Base-by-base conservation (phyloP, 1,140 invertebrate species). In the Drosophila punjabiensis region DNA sequence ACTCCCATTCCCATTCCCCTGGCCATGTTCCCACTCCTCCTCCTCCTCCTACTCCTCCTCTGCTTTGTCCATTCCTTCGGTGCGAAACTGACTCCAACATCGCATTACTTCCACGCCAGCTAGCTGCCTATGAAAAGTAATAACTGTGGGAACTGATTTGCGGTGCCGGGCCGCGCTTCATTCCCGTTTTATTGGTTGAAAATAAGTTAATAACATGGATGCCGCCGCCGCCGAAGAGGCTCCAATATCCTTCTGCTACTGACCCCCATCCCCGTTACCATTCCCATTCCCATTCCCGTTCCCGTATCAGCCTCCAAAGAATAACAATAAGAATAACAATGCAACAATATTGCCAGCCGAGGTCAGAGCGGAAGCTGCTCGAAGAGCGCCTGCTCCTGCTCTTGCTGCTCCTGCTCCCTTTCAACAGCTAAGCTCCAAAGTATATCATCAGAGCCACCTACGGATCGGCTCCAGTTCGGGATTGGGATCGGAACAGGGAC, bases 161-260 rank as follows among this genome's bases (percentile, higher is more conserved):
- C 65, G 73, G 63, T 70, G 79, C 63, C 47, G 50, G 10, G 70
- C 71, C 73, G 50, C 63, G 77, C 81, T 82, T 82, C 74, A 88
- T 88, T 88, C 84, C 84, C 85, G 85, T 86, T 92, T 92, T 92
- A 92, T 87, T 92, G 90, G 90, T 71, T 92, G 76, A 76, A 87
- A 92, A 92, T 92, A 92, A 92, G 86, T 92, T 92, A 92, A 92
- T 87, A 92, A 92, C 74, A 87, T 92, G 85, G 82, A 89, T 76
- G 86, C 62, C 61, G 74, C 62, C 78, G 43, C 43, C 39, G 55
- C 41, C 39, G 59, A 63, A 68, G 60, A 60, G 59, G 68, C 69
- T 79, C 37, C 55, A 61, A 82, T 79, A 84, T 84, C 81, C 81
- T 84, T 76, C 58, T 45, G 30, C 43, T 32, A 7, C 14, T 45